Conservation (phyloP, 2,888 invertebrate genomes). For the Cerastis rubricosa region DNA sequence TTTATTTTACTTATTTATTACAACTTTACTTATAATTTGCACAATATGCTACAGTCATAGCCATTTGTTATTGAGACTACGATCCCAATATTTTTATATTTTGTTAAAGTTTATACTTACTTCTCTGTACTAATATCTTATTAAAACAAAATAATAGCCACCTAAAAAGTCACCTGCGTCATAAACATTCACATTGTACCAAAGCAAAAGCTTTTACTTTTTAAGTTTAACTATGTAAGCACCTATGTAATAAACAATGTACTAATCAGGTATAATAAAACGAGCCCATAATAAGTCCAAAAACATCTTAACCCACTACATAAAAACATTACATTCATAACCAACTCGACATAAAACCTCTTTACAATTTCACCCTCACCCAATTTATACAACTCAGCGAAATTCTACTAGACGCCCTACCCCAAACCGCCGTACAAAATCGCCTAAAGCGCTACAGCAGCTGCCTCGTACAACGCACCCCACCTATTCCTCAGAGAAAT, state of each 20-base stretch:
- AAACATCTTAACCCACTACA: conserved; percentile 46
- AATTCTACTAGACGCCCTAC: conserved; percentile 70
- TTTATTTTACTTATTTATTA: neutral
- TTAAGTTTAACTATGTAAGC: neutral
- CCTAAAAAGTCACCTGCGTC: neutral
- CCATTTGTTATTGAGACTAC: too few species aligned
- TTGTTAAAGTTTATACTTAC: too few species aligned
- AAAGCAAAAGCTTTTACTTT: neutral
- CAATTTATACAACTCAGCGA: conserved; percentile 60
- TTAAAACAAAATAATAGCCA: too few species aligned
- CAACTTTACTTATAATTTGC: too few species aligned
- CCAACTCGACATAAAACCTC: conserved; percentile 43
- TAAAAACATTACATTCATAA: conserved; percentile 63
- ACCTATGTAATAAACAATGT: neutral
- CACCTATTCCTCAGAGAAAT: conserved; percentile 89
- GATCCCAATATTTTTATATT: too few species aligned
- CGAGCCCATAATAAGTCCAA: conserved; percentile 34
- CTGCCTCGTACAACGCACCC: conserved; percentile 81
- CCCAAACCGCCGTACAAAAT: conserved; percentile 71
- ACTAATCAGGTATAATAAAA: conserved; percentile 27
- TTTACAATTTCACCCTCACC: conserved; percentile 62
- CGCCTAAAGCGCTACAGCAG: conserved; percentile 76
- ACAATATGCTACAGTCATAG: too few species aligned
- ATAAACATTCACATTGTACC: neutral
- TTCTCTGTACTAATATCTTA: too few species aligned